These are phyloP conservation scores for Drosophila sechellia DNA, from an alignment of 1,140 invertebrate species.

Conservation along the genomic window DNA sequence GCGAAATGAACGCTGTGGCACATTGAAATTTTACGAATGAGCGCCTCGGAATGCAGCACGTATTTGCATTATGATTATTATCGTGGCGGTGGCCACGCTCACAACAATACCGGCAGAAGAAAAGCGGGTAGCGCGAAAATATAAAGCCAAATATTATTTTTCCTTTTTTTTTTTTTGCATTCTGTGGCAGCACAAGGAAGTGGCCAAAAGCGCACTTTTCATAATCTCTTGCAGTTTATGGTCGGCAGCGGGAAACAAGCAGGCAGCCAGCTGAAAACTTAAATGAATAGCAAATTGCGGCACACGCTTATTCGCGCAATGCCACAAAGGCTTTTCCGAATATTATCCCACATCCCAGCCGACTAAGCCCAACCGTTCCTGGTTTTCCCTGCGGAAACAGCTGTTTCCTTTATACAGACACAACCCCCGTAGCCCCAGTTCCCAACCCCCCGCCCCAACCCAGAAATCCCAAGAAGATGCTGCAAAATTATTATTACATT, in stretches of 20 bases:
- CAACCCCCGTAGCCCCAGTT: slow-evolving; percentile 7
- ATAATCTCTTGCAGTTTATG: slow-evolving; percentile 79
- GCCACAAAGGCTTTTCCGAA: slow-evolving; percentile 43
- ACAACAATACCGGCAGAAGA: slow-evolving; percentile 16
- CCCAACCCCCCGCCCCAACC: slow-evolving; percentile 3
- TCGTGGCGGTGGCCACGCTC: slow-evolving; percentile 18
- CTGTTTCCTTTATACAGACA: slow-evolving; percentile 66
- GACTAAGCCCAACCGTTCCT: slow-evolving; percentile 21
- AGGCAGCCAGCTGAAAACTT: slow-evolving; percentile 66
- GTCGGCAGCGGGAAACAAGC: slow-evolving; percentile 46
- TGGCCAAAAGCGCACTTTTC: slow-evolving; percentile 62
- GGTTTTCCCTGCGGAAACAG: slow-evolving; percentile 60
- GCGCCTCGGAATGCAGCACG: slow-evolving; percentile 38
- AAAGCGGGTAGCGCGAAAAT: slow-evolving; percentile 18
- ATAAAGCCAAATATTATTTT: slow-evolving; percentile 39
- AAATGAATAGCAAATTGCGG: slow-evolving; percentile 77
- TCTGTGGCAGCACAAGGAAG: slow-evolving; percentile 56
- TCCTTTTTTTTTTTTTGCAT: neutral
- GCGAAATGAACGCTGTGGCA: slow-evolving; percentile 28
- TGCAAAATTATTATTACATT: slow-evolving; percentile 74
- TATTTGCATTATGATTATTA: slow-evolving; percentile 51
- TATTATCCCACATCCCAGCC: neutral
- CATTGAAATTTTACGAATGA: slow-evolving; percentile 44
- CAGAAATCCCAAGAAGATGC: slow-evolving; percentile 2
- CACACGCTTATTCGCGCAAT: slow-evolving; percentile 38